Evolutionary conservation across 2,888 invertebrate species (phyloP).

Genomic region (Himalopsyche japonica): DNA sequence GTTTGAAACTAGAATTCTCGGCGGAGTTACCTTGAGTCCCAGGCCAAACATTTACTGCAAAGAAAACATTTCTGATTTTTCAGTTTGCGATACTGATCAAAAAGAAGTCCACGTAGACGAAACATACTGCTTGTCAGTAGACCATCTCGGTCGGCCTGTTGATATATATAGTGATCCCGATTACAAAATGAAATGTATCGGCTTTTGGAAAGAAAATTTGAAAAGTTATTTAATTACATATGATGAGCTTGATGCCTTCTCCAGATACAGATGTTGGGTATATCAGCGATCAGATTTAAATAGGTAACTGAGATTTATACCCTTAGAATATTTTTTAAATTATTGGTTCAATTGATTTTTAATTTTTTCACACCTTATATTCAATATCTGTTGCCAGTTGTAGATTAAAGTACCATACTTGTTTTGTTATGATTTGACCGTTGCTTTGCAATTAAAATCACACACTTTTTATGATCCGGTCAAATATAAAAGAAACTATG

Average conservation of each 20-base stretch:
- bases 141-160: slow-evolving; percentile 90
- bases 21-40: slow-evolving; percentile 92
- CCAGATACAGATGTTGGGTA: slow-evolving; percentile 96
- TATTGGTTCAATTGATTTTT: too few species aligned
- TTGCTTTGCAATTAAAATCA: too few species aligned
- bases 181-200: slow-evolving; percentile 95
- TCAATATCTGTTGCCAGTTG: slow-evolving; percentile 44
- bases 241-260: slow-evolving; percentile 94
- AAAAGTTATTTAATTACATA: slow-evolving; percentile 95
- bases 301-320: slow-evolving; percentile 66
- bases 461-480: too few species aligned
- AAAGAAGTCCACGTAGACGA: slow-evolving; percentile 94
- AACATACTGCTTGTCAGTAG: slow-evolving; percentile 95
- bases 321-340: too few species aligned
- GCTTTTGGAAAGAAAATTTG: slow-evolving; percentile 97
- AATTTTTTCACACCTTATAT: too few species aligned
- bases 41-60: slow-evolving; percentile 91
- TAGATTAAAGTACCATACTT: too few species aligned
- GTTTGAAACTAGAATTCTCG: slow-evolving; percentile 92
- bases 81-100: slow-evolving; percentile 93
- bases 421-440: too few species aligned
- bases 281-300: slow-evolving; percentile 95
- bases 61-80: slow-evolving; percentile 91
- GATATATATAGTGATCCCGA: slow-evolving; percentile 97
- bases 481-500: too few species aligned